A percentile compares a stretch with the other conserved stretches of the same genome.
Conservation (phyloP, 2,797 vertebrate species). For the Acomys russatus region DNA sequence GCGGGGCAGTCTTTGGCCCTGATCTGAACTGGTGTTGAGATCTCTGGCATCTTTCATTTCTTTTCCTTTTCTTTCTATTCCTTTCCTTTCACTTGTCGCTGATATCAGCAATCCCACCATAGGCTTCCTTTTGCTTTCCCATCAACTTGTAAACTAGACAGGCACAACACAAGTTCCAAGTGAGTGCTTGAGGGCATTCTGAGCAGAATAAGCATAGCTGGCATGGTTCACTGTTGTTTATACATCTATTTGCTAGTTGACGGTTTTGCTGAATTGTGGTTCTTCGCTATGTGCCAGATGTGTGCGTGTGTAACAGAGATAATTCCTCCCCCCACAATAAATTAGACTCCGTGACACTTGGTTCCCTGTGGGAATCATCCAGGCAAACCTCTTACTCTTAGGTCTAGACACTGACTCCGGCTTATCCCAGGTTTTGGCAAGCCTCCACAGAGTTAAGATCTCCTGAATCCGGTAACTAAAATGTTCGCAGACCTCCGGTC, state of each 20-base stretch:
- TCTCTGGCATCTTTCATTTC: constrained; percentile 6
- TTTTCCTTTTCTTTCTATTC: not conserved
- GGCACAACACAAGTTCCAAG: not conserved
- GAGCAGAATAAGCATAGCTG: not conserved
- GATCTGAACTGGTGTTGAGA: not conserved
- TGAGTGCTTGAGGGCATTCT: not conserved
- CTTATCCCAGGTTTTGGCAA: not conserved
- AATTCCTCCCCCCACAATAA: not conserved
- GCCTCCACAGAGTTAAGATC: constrained; percentile 8
- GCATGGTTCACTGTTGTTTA: not conserved
- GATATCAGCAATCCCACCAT: not conserved
- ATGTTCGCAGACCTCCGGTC: not conserved
- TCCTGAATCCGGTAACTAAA: constrained; percentile 43
- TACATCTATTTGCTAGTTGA: not conserved
- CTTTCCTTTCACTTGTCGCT: constrained; percentile 7
- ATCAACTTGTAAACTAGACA: not conserved
- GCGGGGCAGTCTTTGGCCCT: not conserved
- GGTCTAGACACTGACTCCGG: not conserved
- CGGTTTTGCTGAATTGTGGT: not conserved
- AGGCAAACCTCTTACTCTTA: not conserved
- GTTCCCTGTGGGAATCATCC: not conserved
- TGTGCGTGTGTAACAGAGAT: not conserved
- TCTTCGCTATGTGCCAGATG: not conserved
- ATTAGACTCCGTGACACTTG: not conserved
- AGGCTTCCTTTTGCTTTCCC: not conserved